Percentiles rank a stretch among this genome's conserved stretches.
These are phyloP conservation scores for Pollenia griseotomentosa DNA, from an alignment of 2,888 invertebrate genomes.

Conservation along the genomic window DNA sequence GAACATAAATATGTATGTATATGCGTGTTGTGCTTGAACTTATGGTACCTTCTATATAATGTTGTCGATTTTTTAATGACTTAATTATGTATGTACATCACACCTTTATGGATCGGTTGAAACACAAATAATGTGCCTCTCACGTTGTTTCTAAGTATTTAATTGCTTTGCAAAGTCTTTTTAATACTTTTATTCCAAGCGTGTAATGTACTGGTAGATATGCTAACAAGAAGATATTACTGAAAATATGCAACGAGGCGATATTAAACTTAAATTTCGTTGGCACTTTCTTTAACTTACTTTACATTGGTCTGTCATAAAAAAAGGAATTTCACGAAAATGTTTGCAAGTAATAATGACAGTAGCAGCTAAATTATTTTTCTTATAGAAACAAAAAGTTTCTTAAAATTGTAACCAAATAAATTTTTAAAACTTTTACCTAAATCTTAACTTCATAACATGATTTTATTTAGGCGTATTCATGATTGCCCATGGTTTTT, in stretches of 20 bases:
- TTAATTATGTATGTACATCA: slow-evolving; percentile 67
- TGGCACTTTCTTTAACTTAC: slow-evolving; percentile 19
- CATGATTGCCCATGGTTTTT: no score
- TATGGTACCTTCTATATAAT: slow-evolving; percentile 27
- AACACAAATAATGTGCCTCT: slow-evolving; percentile 56
- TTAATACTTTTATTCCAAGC: slow-evolving; percentile 57
- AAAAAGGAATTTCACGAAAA: background rate
- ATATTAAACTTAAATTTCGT: slow-evolving; percentile 44
- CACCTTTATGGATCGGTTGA: slow-evolving; percentile 58
- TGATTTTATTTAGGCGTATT: no score
- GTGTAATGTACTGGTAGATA: slow-evolving; percentile 34
- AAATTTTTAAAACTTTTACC: no score
- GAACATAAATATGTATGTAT: background rate
- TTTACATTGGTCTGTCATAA: slow-evolving; percentile 19
- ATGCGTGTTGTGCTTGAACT: slow-evolving; percentile 48
- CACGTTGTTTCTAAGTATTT: slow-evolving; percentile 64
- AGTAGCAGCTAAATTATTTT: background rate
- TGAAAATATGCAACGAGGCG: slow-evolving; percentile 29
- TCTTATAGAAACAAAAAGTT: background rate
- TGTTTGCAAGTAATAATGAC: background rate
- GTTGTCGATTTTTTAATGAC: slow-evolving; percentile 54
- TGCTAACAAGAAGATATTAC: slow-evolving; percentile 14
- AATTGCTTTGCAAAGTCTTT: slow-evolving; percentile 66
- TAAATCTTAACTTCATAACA: no score
- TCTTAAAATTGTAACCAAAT: background rate